A percentile compares a stretch with the other conserved stretches of the same genome.
phyloP scores from a whole-genome alignment of 2,797 vertebrate species.

The Euthynnus affinis region DNA sequence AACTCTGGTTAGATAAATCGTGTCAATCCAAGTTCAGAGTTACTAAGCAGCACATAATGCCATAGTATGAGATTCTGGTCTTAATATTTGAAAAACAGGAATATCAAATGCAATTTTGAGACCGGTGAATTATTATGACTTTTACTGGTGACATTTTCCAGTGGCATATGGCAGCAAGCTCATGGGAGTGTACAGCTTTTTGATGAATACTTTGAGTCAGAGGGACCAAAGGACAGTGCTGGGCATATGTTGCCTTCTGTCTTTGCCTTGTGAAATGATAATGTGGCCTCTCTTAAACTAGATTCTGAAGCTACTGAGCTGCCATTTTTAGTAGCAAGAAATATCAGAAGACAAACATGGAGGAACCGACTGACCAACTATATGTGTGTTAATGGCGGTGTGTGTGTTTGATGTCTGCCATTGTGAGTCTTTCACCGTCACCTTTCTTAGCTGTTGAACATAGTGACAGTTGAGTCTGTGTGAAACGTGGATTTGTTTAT shows the following conservation, averaged over 20 bases:
- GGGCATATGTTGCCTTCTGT: conserved; percentile 94
- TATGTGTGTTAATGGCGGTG: conserved; percentile 20
- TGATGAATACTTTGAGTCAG: conserved; percentile 96
- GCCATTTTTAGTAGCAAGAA: conserved; percentile 80
- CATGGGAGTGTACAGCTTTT: conserved; percentile 95
- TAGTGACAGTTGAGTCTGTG: not conserved
- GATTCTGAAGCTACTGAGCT: conserved; percentile 68
- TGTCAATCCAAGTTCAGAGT: not conserved
- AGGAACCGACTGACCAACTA: conserved; percentile 7
- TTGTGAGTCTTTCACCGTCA: not conserved
- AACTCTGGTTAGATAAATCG: conserved; percentile 3
- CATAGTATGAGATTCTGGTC: conserved; percentile 88
- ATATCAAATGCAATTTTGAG: conserved; percentile 95
- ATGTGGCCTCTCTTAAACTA: conserved; percentile 86
- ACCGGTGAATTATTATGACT: conserved; percentile 97
- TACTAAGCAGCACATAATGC: conserved; percentile 87
- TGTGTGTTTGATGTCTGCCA: conserved; percentile 18
- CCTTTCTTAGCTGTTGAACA: not conserved
- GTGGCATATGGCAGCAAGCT: conserved; percentile 94
- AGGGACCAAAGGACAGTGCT: conserved; percentile 90
- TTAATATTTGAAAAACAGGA: conserved; percentile 93
- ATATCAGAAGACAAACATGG: conserved; percentile 70
- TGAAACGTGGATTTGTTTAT: not conserved
- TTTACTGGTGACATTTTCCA: conserved; percentile 98
- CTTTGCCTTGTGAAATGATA: conserved; percentile 96